Base-by-base conservation (phyloP, 2,113 vertebrate species). In the Equus quagga region DNA sequence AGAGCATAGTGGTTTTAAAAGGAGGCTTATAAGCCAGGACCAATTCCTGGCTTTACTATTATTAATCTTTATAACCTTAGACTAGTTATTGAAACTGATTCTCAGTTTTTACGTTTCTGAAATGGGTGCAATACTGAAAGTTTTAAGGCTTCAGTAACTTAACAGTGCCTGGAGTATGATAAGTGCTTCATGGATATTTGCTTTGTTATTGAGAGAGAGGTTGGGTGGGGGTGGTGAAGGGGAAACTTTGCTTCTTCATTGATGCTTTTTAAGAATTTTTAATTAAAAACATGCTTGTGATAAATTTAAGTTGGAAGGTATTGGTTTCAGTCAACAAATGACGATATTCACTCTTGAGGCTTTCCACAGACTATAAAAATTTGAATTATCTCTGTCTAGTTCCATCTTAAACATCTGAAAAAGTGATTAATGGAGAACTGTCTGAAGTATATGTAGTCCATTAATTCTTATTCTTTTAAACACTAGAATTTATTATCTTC, bases 311-410 rank as follows among this genome's bases (percentile, higher is more conserved):
- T 89, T 73, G 62, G 33, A 96, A 60, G 14, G 2, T 85, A 69
- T 4, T 3, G 4, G 23, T 28, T 85, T 60, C 36, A 64, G 60
- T 69, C 26, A 76, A 51, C 70, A 92, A 72, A 46, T 80, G 36
- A 88, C 28, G 65, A 44, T 92, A 56, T 41, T 89, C 12, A 46
- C 26, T 60, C 33, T 62, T 84, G 58, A 84, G n/a, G 3, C 33
- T 94, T 94, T 93, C 24, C 70, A 36, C 62, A 69, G 65, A 69
- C 51, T 92, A 54, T 73, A 89, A 75, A 94, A 54, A 67, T 73
- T 65, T 82, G 15, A 92, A 65, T 9, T 81, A 31, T 24, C 46
- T 94, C 21, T 86, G 13, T 91, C 31, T 94, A 92, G 21, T 92
- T 89, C n/a, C 69, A 41, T 75, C 49, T 84, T 83, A 94, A 72